Evolutionary conservation across 53 echinoderm and acorn worm species (phyloP).

Genomic region (Echinometra lucunter): DNA sequence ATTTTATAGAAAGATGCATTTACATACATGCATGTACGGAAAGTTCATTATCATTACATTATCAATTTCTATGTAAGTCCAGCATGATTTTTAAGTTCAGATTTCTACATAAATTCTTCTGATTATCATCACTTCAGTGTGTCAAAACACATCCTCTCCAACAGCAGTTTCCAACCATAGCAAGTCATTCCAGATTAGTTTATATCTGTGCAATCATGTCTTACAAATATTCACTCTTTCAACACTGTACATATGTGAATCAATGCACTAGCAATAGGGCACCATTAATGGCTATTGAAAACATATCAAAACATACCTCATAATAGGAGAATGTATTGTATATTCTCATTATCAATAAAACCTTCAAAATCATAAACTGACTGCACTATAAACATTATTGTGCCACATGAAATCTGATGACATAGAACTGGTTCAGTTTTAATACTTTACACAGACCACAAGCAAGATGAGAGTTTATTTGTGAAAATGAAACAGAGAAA

Average conservation of each 20-base stretch:
- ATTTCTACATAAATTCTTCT: not conserved
- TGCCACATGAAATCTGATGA: not conserved
- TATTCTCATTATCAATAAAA: not conserved
- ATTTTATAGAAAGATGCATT: conserved; percentile 27
- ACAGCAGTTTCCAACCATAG: not conserved
- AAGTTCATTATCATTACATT: not conserved
- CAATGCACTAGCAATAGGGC: not conserved
- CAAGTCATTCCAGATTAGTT: not conserved
- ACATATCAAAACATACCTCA: not conserved
- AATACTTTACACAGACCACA: not conserved
- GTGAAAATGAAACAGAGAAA: not conserved
- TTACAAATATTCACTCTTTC: not conserved
- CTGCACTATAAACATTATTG: not conserved
- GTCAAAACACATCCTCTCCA: not conserved
- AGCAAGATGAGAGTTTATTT: not conserved
- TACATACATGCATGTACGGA: not conserved
- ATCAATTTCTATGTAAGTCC: not conserved
- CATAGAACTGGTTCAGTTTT: not conserved
- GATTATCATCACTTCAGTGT: not conserved
- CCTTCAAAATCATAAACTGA: not conserved
- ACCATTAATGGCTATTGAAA: not conserved
- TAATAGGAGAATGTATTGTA: not conserved
- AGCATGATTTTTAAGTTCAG: not conserved
- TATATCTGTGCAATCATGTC: not conserved
- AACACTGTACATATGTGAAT: not conserved